Evolutionary conservation across 2,113 vertebrate species (phyloP), one percentile per base, ranked within the genome.

Genomic region (Gobiocypris rarus): DNA sequence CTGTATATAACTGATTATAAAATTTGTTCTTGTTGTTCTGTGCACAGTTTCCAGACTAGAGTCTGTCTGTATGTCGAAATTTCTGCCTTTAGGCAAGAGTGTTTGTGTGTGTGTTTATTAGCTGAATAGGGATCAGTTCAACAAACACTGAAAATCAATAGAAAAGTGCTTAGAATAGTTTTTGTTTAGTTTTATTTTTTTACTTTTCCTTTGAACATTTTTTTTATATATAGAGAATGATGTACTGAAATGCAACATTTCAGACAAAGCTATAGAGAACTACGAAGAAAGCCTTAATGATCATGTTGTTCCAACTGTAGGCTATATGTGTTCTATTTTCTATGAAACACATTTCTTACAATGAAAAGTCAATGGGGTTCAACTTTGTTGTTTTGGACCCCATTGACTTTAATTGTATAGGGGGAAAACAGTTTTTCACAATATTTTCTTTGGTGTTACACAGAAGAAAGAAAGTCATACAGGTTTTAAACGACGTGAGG

Each of bases 1-100:
- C 78, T 82, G 78, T 82, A 76, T 48, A 45, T 82, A 87, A 84
- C 67, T 83, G 76, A 87, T 43, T 83, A 45, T 78, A 63, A 78
- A 52, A 67, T 54, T 73, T 81, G 38, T 81, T 85, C 54, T 61
- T 41, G 24, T 48, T 58, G 74, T 58, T 83, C 26, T 71, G 75
- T 73, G 22, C 48, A 56, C 56, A 71, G 63, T 63, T 76, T 87
- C 76, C 61, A 52, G 28, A 52, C 54, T 74, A 59, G 48, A 50
- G 75, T 41, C 48, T 86, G 77, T 83, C 70, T 81, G 34, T 76
- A 61, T 71, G 75, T 69, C 48, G 8, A 22, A 78, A 54, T 69
- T 24, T 56, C 15, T 82, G 54, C 48, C 31, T 48, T 73, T 56
- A 48, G 31, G 26, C 24, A n/a, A 48, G 54, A 45, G 52, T 43